These are phyloP conservation scores for Decapterus maruadsi DNA, from an alignment of 2,797 vertebrate genomes.

Conservation along the genomic window DNA sequence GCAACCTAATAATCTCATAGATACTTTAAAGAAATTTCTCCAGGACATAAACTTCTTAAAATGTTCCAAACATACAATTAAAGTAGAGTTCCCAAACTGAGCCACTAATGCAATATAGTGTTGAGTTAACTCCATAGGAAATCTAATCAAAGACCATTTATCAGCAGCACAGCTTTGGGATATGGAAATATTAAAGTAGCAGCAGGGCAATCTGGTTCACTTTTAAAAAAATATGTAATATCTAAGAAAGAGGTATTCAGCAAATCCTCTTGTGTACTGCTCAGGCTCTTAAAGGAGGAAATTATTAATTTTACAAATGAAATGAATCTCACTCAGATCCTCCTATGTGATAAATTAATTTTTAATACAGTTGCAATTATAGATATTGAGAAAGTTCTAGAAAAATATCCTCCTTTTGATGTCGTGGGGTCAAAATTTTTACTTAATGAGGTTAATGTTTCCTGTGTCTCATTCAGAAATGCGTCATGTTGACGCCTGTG, in stretches of 20 bases:
- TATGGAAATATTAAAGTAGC: conserved; percentile 9
- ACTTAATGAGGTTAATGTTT: conserved; percentile 3
- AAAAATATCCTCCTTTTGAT: background rate
- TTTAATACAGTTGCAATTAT: conserved; percentile 7
- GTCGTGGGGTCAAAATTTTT: background rate
- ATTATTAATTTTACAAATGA: conserved; percentile 11
- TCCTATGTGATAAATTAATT: background rate
- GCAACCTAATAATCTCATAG: background rate
- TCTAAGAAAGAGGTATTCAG: conserved; percentile 30
- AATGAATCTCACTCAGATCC: conserved; percentile 1
- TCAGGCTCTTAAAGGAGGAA: background rate
- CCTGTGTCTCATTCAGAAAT: background rate
- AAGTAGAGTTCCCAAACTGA: conserved; percentile 1
- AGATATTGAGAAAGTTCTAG: background rate
- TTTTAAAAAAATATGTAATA: conserved; percentile 11
- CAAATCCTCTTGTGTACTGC: conserved; percentile 13
- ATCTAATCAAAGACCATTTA: conserved; percentile 42
- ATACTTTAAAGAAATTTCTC: background rate
- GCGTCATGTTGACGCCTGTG: conserved; percentile 1
- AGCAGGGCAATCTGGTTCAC: conserved; percentile 9
- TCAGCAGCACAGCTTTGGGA: conserved; percentile 35
- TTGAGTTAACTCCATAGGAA: conserved; percentile 15
- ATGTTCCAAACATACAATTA: background rate
- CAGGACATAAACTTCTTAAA: background rate
- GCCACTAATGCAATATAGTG: background rate